These are phyloP conservation scores for Venusia cambrica DNA, from an alignment of 2,888 invertebrate species.

Conservation along the genomic window DNA sequence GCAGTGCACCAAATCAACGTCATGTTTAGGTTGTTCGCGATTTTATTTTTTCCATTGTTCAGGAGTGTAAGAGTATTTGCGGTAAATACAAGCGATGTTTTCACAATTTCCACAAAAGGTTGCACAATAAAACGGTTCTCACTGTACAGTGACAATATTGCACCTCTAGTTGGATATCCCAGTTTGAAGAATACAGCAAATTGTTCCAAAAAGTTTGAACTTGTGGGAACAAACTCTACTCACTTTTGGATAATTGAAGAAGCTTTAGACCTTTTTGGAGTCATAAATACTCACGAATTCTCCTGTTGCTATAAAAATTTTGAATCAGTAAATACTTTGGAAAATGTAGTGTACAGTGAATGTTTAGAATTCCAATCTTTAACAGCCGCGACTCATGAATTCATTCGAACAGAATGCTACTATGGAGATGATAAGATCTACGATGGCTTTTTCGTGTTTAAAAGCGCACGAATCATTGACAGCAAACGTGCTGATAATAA, in stretches of 20 bases:
- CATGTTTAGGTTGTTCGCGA: conserved; percentile 10
- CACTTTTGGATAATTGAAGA: conserved; percentile 37
- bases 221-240: conserved; percentile 35
- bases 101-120: conserved; percentile 37
- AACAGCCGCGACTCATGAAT: conserved; percentile 34
- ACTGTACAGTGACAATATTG: conserved; percentile 27
- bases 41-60: conserved; percentile 8
- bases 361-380: conserved; percentile 34
- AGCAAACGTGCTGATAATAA: too few relatives aligned
- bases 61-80: conserved; percentile 9
- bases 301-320: conserved; percentile 39
- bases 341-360: conserved; percentile 31
- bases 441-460: conserved; percentile 37
- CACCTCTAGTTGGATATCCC: conserved; percentile 21
- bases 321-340: conserved; percentile 22
- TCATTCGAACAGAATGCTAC: conserved; percentile 78
- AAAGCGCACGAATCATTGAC: too few relatives aligned
- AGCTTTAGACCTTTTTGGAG: conserved; percentile 25
- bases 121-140: conserved; percentile 37
- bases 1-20: neutral
- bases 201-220: conserved; percentile 26
- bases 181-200: conserved; percentile 12
- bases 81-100: conserved; percentile 20
- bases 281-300: conserved; percentile 25
- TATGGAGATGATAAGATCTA: conserved; percentile 59